A percentile compares a stretch with the other conserved stretches of the same genome.
These are phyloP conservation scores for Electrona antarctica DNA, from an alignment of 2,113 vertebrate species.

Conservation along the genomic window DNA sequence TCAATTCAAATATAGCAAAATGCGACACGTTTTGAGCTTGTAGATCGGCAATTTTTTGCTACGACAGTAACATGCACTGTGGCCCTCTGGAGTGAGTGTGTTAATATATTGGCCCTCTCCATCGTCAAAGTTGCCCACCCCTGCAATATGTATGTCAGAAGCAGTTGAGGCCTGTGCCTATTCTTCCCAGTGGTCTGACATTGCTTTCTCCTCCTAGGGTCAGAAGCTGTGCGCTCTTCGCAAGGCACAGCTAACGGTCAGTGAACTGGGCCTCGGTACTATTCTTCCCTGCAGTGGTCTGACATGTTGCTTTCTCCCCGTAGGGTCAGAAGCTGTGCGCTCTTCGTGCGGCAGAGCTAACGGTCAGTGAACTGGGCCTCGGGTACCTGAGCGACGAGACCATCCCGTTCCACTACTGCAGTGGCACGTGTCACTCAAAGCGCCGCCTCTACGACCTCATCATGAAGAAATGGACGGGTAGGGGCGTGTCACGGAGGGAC, in stretches of 20 bases:
- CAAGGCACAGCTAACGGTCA: conserved; percentile 81
- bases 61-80: too few relatives aligned
- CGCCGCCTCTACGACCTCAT: conserved; percentile 84
- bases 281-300: too few relatives aligned
- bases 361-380: conserved; percentile 82
- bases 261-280: conserved; percentile 68
- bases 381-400: conserved; percentile 86
- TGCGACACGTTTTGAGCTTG: too few relatives aligned
- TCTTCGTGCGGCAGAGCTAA: conserved; percentile 74
- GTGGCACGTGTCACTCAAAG: conserved; percentile 80
- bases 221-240: conserved; percentile 66
- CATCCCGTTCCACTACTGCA: conserved; percentile 87
- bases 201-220: conserved; percentile 52
- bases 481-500: conserved; percentile 65
- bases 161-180: too few relatives aligned
- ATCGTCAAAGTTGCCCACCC: too few relatives aligned
- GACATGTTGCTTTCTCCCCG: conserved; percentile 28
- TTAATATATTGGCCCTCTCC: too few relatives aligned
- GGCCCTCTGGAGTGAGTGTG: too few relatives aligned
- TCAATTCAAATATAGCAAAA: too few relatives aligned
- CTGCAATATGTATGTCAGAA: too few relatives aligned
- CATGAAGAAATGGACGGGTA: conserved; percentile 73
- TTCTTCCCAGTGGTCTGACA: too few relatives aligned
- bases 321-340: conserved; percentile 73
- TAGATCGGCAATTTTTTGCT: too few relatives aligned